Evolutionary conservation across 2,797 vertebrate genomes (phyloP).

Genomic region (Sebastes miniatus): DNA sequence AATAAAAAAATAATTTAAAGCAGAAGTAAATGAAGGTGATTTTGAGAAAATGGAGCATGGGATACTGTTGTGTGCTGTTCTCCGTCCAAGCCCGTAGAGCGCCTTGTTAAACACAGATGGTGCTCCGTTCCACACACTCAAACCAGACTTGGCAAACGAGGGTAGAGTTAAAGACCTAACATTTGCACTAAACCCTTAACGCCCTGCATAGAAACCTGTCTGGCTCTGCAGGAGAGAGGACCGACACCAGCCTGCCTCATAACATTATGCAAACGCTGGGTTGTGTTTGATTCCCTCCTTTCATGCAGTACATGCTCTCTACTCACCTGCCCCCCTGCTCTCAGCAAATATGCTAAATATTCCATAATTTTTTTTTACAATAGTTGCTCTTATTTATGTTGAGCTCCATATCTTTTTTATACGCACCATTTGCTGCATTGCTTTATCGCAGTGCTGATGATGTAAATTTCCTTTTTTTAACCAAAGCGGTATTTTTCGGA

Average conservation of each 20-base stretch:
- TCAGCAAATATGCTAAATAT: background rate
- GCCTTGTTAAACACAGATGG: slow-evolving; percentile 58
- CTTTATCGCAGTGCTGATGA: slow-evolving; percentile 26
- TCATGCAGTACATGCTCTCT: slow-evolving; percentile 3
- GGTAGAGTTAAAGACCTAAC: slow-evolving; percentile 55
- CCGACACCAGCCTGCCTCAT: slow-evolving; percentile 78
- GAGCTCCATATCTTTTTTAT: slow-evolving; percentile 44
- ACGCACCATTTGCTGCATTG: slow-evolving; percentile 33
- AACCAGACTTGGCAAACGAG: slow-evolving; percentile 52
- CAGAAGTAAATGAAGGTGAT: slow-evolving; percentile 10
- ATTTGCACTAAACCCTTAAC: slow-evolving; percentile 77
- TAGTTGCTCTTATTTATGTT: slow-evolving; percentile 38
- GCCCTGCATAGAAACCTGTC: slow-evolving; percentile 51
- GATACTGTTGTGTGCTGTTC: slow-evolving; percentile 30
- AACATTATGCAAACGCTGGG: slow-evolving; percentile 78
- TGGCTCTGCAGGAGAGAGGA: slow-evolving; percentile 38
- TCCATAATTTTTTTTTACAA: slow-evolving; percentile 18
- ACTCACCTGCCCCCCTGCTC: background rate
- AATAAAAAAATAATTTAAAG: background rate
- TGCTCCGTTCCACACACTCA: slow-evolving; percentile 57
- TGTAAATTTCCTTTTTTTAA: slow-evolving; percentile 50
- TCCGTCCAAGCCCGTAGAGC: slow-evolving; percentile 39
- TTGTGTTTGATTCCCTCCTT: slow-evolving; percentile 37
- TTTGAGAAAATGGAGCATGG: slow-evolving; percentile 33
- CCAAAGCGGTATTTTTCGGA: slow-evolving; percentile 67